phyloP scores from a whole-genome alignment of 2,888 invertebrate genomes.

The Ischnus inquisitorius region DNA sequence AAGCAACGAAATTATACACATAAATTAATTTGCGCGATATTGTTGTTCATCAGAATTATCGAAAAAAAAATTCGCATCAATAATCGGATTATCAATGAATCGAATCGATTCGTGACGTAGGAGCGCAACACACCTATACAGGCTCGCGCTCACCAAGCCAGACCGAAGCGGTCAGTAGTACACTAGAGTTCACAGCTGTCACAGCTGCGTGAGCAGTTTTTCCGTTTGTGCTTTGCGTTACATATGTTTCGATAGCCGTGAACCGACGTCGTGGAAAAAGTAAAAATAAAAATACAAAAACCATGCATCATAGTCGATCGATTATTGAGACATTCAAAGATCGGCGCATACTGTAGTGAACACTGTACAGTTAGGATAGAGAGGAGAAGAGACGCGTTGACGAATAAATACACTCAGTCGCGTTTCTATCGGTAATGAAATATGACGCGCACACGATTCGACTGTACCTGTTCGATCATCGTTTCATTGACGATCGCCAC shows the following conservation, averaged over 20 bases:
- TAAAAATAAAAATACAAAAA: not conserved
- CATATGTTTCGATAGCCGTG: constrained; percentile 31
- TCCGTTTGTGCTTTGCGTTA: constrained; percentile 19
- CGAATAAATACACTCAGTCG: constrained; percentile 8
- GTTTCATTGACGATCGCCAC: constrained; percentile 68
- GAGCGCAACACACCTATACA: not conserved
- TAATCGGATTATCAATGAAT: constrained; percentile 2
- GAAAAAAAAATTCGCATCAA: not conserved
- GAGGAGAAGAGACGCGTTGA: constrained; percentile 12
- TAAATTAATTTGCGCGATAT: not conserved
- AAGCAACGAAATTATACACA: not conserved
- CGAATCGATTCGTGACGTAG: not conserved
- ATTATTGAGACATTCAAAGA: constrained; percentile 24
- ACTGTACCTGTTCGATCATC: constrained; percentile 70
- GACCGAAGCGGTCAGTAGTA: constrained; percentile 1
- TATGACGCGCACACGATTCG: constrained; percentile 73
- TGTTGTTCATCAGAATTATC: not conserved
- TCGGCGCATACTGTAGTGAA: constrained; percentile 10
- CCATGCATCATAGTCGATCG: constrained; percentile 14
- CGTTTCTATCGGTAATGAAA: constrained; percentile 64
- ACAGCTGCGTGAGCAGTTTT: constrained; percentile 16
- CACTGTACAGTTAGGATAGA: not conserved
- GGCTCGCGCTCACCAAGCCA: not conserved
- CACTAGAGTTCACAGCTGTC: constrained; percentile 26
- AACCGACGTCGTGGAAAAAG: constrained; percentile 3